Evolutionary conservation across 1,140 invertebrate species (phyloP), one percentile per base, ranked within the genome.

Genomic region (Contarinia nasturtii): DNA sequence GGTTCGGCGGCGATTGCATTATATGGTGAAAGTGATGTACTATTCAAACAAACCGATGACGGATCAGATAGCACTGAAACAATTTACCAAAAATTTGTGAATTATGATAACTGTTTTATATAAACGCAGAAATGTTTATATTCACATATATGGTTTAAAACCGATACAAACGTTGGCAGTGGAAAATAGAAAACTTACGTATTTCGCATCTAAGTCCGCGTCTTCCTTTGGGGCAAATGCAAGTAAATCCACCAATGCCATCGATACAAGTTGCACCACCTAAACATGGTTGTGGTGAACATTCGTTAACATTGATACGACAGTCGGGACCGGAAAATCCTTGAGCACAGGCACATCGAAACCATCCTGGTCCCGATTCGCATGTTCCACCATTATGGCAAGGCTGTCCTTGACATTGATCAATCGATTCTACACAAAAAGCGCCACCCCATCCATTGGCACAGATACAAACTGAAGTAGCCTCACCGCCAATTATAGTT

Each of bases 231-330:
- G 74, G 77, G 65, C 93, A 97, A 33, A 82, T 61, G 63, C 90
- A 95, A 7, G 75, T 72, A 57, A 80, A 91, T 44, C 75, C 76
- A 2, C 78, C 79, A 38, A 84, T 75, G 2, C 76, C 73, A 54
- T 85, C 79, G 1, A 82, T 67, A 61, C 90, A 94, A 14, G 80
- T 86, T 17, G 80, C 84, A 11, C 84, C 84, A 57, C 86, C 79
- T 12, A 75, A 73, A 66, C 93, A 97, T 0, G 89, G 89, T 51
- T 79, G 76, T 11, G 74, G 71, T 49, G 77, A 77, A 62, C 79
- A 86, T 54, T 82, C 80, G 57, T 85, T 80, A n/a, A 81, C 71
- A 55, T 85, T 83, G 57, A 80, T 75, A 70, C 42, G 72, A 75
- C 69, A 90, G 80, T 52, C 86, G 72, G 52, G 73, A 54, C 80